Conservation (phyloP, 35 echinoderm and acorn worm species). For the Apostichopus californicus region DNA sequence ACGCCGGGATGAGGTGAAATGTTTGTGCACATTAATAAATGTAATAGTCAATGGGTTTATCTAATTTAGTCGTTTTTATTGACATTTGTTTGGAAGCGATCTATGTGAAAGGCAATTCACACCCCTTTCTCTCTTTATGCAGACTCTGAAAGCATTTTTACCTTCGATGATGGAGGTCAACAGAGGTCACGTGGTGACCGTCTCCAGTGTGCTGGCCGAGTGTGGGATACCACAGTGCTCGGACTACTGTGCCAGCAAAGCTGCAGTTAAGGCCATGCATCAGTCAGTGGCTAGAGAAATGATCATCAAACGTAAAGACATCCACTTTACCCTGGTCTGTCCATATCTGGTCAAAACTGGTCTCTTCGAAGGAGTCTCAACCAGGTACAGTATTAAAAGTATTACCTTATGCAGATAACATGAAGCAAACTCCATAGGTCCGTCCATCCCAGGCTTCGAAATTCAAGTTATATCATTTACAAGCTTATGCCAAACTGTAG, state of each 20-base stretch:
- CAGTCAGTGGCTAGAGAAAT: conserved; percentile 63
- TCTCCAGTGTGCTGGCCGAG: conserved; percentile 70
- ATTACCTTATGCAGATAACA: background rate
- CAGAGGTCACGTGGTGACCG: conserved; percentile 87
- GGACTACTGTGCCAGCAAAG: conserved; percentile 92
- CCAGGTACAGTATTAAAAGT: conserved; percentile 60
- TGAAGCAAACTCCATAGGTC: too few species aligned
- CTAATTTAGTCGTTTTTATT: too few species aligned
- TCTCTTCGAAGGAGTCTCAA: conserved; percentile 73
- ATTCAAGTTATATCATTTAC: too few species aligned
- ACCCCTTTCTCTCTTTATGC: conserved; percentile 7
- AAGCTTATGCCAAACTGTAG: too few species aligned
- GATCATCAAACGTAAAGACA: conserved; percentile 37
- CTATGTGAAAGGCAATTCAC: too few species aligned
- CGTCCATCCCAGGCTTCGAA: too few species aligned
- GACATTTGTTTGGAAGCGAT: too few species aligned
- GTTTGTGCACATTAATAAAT: background rate
- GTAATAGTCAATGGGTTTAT: background rate
- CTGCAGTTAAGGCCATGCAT: conserved; percentile 71
- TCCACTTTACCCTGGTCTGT: conserved; percentile 86
- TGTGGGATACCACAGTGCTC: conserved; percentile 62
- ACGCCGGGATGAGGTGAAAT: background rate
- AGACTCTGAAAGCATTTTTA: conserved; percentile 91
- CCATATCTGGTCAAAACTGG: conserved; percentile 89
- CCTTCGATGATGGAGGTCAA: conserved; percentile 80